Conservation (phyloP, 2,888 invertebrate genomes). For the Tenthredo scrophulariae region DNA sequence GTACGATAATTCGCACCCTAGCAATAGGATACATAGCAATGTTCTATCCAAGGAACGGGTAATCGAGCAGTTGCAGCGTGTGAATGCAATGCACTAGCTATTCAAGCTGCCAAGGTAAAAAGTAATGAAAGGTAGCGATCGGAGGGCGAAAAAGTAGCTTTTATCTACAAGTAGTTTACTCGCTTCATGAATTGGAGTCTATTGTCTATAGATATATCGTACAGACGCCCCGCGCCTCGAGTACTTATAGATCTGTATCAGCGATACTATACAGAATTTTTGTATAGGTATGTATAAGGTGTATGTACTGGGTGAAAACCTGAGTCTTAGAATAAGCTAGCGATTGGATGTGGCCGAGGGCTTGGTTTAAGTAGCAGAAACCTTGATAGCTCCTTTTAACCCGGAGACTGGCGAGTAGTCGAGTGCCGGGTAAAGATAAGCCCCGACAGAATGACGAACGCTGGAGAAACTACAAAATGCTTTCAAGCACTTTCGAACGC, state of each 20-base stretch:
- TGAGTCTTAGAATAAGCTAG: background rate
- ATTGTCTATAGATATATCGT: no score
- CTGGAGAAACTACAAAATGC: slow-evolving; percentile 37
- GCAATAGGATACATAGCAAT: no score
- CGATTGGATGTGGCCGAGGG: background rate
- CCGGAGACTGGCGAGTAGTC: slow-evolving; percentile 5
- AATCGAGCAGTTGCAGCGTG: no score
- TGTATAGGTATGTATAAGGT: no score
- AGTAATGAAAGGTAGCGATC: no score
- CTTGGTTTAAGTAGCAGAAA: slow-evolving; percentile 6
- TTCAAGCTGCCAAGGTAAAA: no score
- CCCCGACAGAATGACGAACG: slow-evolving; percentile 24
- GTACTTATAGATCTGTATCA: background rate
- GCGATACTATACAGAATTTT: background rate
- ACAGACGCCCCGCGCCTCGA: background rate
- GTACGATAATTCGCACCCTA: background rate
- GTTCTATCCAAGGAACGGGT: no score
- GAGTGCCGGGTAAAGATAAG: slow-evolving; percentile 12
- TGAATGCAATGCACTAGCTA: no score
- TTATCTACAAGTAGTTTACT: no score
- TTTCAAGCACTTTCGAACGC: slow-evolving; percentile 40
- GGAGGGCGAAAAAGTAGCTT: no score
- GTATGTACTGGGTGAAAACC: background rate
- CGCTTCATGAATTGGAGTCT: no score
- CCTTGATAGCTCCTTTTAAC: slow-evolving; percentile 14